Percentiles rank a stretch among this genome's conserved stretches.
These are phyloP conservation scores for Halocynthia roretzi DNA, from an alignment of 23 tunicate genomes.

Conservation along the genomic window DNA sequence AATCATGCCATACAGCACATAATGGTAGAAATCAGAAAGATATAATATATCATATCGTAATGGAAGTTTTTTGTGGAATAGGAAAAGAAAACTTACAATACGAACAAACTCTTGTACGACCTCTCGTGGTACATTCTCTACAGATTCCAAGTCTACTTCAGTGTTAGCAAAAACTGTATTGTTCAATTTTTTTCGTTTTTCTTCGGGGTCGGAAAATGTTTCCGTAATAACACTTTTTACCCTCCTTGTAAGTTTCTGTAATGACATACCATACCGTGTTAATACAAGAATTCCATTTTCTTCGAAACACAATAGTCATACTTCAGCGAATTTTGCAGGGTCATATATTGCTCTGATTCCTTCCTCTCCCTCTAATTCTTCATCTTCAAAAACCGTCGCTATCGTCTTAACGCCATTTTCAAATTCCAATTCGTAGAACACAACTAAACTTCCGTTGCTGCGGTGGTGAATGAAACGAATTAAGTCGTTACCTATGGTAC, in stretches of 20 bases:
- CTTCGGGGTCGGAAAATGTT: neutral
- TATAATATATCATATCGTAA: too few relatives aligned
- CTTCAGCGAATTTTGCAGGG: constrained; percentile 9
- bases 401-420: neutral
- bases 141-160: constrained; percentile 10
- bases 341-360: neutral
- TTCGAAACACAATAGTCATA: neutral
- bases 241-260: constrained; percentile 4
- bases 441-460: constrained; percentile 27
- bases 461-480: too few relatives aligned
- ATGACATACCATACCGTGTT: neutral
- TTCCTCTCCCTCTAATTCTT: constrained; percentile 8
- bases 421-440: constrained; percentile 13
- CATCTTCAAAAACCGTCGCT: neutral
- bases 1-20: too few relatives aligned
- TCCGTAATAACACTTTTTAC: constrained; percentile 22
- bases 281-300: neutral
- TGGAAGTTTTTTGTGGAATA: too few relatives aligned
- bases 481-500: too few relatives aligned
- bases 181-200: neutral
- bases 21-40: too few relatives aligned
- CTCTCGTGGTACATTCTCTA: constrained; percentile 10
- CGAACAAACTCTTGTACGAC: constrained; percentile 11
- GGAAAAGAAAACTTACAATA: neutral
- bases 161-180: neutral